Evolutionary conservation across 2,797 vertebrate species (phyloP).

Genomic region (Melanotaenia parkinsoni): DNA sequence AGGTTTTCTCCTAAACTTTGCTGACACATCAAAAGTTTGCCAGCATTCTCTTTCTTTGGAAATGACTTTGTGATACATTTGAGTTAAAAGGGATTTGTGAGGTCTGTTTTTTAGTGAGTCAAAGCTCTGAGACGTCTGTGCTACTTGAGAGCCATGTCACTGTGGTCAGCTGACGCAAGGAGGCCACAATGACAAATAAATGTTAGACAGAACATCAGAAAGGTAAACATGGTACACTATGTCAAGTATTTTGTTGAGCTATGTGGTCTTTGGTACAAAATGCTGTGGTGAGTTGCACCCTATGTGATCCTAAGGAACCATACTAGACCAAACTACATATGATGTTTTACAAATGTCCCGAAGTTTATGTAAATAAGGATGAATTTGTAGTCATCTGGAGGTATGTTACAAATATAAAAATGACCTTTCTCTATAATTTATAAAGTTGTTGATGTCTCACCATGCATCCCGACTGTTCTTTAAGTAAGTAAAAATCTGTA

Average conservation of each 20-base stretch:
- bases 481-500: not conserved
- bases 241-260: slow-evolving; percentile 27
- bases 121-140: slow-evolving; percentile 17
- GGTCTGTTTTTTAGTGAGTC: slow-evolving; percentile 30
- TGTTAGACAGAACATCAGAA: slow-evolving; percentile 30
- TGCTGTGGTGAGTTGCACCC: slow-evolving; percentile 18
- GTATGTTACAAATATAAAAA: slow-evolving; percentile 21
- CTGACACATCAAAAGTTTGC: not conserved
- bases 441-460: slow-evolving; percentile 14
- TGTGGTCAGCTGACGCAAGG: slow-evolving; percentile 36
- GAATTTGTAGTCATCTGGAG: slow-evolving; percentile 26
- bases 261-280: slow-evolving; percentile 29
- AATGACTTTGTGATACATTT: not conserved
- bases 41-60: not conserved
- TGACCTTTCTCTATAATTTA: slow-evolving; percentile 7
- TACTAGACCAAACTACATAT: slow-evolving; percentile 19
- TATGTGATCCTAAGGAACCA: not conserved
- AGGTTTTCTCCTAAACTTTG: slow-evolving; percentile 8
- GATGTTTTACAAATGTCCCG: not conserved
- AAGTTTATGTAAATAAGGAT: not conserved
- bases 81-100: slow-evolving; percentile 19
- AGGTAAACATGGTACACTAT: slow-evolving; percentile 49
- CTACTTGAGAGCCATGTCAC: slow-evolving; percentile 51
- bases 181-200: slow-evolving; percentile 56
- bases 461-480: slow-evolving; percentile 5